Evolutionary conservation across 2,113 vertebrate genomes (phyloP), one percentile per base, ranked within the genome.

Genomic region (Heterochromis multidens): DNA sequence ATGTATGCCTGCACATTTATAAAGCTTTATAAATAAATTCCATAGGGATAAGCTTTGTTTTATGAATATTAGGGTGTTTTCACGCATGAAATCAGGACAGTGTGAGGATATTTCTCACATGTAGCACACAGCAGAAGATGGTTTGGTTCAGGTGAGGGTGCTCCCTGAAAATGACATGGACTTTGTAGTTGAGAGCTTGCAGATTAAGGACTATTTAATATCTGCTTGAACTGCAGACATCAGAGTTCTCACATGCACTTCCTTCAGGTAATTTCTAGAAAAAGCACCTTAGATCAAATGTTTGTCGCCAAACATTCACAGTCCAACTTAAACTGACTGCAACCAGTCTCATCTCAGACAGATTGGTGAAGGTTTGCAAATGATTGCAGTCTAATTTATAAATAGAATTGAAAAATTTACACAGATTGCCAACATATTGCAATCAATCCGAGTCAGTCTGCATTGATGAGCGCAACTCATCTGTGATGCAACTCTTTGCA

Each of bases 401-500:
- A 67, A 25, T 67, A 10, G 0, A 35, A 62, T 35, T 21, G 1
- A 1, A 62, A 62, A 21, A 14, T 43, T 43, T 11, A 43, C 40
- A 43, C 9, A 10, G 37, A 40, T 12, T 11, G 37, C 37, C 1
- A 40, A 12, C 13, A 35, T 21, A 1, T 33, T 62, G 9, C 60
- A 62, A 33, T 67, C 13, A 67, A 4, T 9, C 63, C n/a, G 13
- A 67, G 35, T 4, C 0, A 1, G 7, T 67, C n/a, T 23, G 7
- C 37, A 65, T 35, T 23, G 33, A 65, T 1, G 0, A 37, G 61
- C 0, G 0, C 2, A 65, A 14, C n/a, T 10, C 37, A 37, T 37
- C 35, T 37, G 37, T 40, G 37, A 40, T 40, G 37, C 37, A 40
- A 11, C 37, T 9, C 35, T 37, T 37, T 37, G 35, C 35, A n/a